Percentiles rank a stretch among this genome's conserved stretches.
Evolutionary conservation across 1,140 invertebrate genomes (phyloP).

Genomic region (Panagrolaimus sp.): DNA sequence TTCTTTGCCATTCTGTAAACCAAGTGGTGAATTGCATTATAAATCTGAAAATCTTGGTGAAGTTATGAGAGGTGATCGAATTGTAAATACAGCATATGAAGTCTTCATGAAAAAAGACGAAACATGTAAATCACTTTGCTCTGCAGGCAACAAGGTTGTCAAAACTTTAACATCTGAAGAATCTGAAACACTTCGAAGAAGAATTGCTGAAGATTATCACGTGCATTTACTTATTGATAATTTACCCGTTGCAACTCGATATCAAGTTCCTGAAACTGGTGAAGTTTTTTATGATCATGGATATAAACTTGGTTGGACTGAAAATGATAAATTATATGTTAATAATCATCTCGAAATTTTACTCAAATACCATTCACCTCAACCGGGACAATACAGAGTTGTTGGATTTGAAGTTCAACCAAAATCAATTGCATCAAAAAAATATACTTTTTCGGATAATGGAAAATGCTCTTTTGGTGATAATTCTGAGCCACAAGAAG

Average conservation of each 20-base stretch:
- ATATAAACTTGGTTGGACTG: slow-evolving; percentile 78
- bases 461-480: slow-evolving; percentile 28
- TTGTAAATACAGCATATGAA: slow-evolving; percentile 91
- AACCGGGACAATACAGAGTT: slow-evolving; percentile 73
- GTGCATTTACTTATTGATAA: slow-evolving; percentile 94
- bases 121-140: slow-evolving; percentile 66
- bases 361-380: slow-evolving; percentile 76
- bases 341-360: slow-evolving; percentile 89
- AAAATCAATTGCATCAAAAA: slow-evolving; percentile 62
- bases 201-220: slow-evolving; percentile 87
- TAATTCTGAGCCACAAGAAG: slow-evolving; percentile 63
- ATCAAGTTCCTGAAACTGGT: slow-evolving; percentile 70
- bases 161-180: slow-evolving; percentile 74
- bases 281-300: slow-evolving; percentile 85
- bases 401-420: slow-evolving; percentile 93
- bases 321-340: slow-evolving; percentile 70
- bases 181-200: slow-evolving; percentile 73
- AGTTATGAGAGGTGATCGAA: slow-evolving; percentile 73
- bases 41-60: slow-evolving; percentile 90
- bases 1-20: slow-evolving; percentile 81
- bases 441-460: slow-evolving; percentile 32
- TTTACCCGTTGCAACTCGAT: slow-evolving; percentile 83
- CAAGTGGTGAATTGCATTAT: slow-evolving; percentile 75
- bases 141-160: slow-evolving; percentile 64
- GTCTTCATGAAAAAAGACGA: slow-evolving; percentile 62